A percentile compares a stretch with the other conserved stretches of the same genome.
phyloP scores from a whole-genome alignment of 2,797 vertebrate genomes.

The Notamacropus eugenii region DNA sequence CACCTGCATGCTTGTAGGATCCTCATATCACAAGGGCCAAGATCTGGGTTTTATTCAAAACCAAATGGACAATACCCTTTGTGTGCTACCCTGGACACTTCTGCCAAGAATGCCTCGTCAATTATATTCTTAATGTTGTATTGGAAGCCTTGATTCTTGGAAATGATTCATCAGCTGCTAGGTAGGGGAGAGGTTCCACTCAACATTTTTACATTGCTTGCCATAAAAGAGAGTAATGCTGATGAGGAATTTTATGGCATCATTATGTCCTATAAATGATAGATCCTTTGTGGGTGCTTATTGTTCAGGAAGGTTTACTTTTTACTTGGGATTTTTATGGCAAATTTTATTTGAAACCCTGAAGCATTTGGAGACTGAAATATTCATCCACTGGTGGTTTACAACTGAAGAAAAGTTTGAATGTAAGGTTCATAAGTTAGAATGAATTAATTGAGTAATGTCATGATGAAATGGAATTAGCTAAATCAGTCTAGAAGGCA shows the following conservation, averaged over 20 bases:
- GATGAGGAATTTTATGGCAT: background rate
- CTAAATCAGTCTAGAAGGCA: background rate
- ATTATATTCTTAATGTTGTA: background rate
- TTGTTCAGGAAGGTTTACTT: slow-evolving; percentile 47
- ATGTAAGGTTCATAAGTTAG: background rate
- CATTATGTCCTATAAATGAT: background rate
- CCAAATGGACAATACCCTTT: background rate
- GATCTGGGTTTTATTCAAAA: slow-evolving; percentile 11
- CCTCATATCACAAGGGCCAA: background rate
- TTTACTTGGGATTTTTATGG: slow-evolving; percentile 25
- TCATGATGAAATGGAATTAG: background rate
- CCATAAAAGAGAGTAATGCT: background rate
- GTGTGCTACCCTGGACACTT: background rate
- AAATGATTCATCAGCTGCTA: background rate
- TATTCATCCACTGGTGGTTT: slow-evolving; percentile 23
- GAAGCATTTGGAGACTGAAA: slow-evolving; percentile 43
- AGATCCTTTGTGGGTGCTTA: slow-evolving; percentile 32
- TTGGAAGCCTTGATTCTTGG: background rate
- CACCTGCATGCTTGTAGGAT: background rate
- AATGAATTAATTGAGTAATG: slow-evolving; percentile 7
- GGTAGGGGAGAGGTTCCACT: background rate
- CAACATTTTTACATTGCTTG: background rate
- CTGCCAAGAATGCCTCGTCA: background rate
- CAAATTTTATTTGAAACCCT: slow-evolving; percentile 35
- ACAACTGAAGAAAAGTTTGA: background rate